Base-by-base conservation (phyloP, 2,797 vertebrate genomes). In the Sternotherus odoratus region DNA sequence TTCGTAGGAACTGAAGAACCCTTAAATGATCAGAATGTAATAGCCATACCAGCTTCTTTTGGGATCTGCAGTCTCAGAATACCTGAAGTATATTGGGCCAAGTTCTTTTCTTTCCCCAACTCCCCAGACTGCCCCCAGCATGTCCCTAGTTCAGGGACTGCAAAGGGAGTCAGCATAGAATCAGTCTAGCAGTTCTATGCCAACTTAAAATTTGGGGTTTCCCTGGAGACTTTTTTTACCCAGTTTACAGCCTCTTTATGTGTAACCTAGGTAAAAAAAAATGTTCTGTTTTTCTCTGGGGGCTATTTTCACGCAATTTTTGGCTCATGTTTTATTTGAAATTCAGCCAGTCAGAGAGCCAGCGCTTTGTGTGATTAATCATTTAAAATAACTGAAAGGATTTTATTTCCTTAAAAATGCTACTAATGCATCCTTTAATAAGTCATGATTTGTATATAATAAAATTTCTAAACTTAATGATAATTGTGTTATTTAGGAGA, bases 401-500 rank as follows among this genome's bases (percentile, higher is more conserved):
- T 87, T 93, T 85, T 92, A 86, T 94, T 93, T 95, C 86, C 66
- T 89, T 87, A 90, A 92, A 93, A 96, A 90, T 50, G 5, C 84
- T 95, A 33, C 72, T 86, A 92, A 90, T 86, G 74, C 12, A 48
- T 89, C 86, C 79, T 88, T 95, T 94, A 94, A 83, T 91, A 93
- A 95, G 50, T 90, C 33, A 74, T 91, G 90, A 91, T 91, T 85
- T 92, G 9, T 86, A n/a, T 81, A 39, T 84, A 93, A 87, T 86
- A 94, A 94, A 96, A 95, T 85, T 39, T 10, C 51, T 90, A 81
- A 84, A 48, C 23, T 79, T 19, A 49, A 74, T 89, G 66, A 66
- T 89, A 86, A 78, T 83, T 92, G 33, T 57, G 30, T 87, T 95
- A 66, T 57, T 90, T 90, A 80, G 83, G 36, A 92, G 75, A 33